Base-by-base conservation (phyloP, 1,140 invertebrate species). In the Mizuhopecten yessoensis region DNA sequence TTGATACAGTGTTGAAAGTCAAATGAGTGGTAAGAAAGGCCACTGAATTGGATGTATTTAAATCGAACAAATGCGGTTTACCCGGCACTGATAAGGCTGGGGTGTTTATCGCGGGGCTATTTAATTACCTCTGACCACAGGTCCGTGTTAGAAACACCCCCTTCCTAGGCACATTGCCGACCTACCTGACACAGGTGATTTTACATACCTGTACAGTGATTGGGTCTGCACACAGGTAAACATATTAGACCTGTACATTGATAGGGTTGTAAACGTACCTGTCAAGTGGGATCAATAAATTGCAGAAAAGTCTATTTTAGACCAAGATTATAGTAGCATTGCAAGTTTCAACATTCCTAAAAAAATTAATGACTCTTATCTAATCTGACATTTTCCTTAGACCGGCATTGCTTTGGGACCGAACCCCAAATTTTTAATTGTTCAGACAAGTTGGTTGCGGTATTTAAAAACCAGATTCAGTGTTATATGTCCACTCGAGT, bases 171-270 rank as follows among this genome's bases (percentile, higher is more conserved):
- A n/a, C n/a, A 9, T 45, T 45, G 42, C 11, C 29, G 23, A 75
- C n/a, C 57, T 75, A 75, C 57, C 57, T n/a, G 57, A 75, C 23
- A 75, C 57, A 75, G n/a, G 23, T 75, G 57, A 75, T 29, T 75
- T 49, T 13, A 39, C 36, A 5, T 45, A 45, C 42, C 23, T 75
- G 57, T 75, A 29, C 17, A 75, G 5, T 2, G 23, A 29, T 75
- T 13, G 57, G n/a, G 23, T 29, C 23, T n/a, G 29, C 42, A 45
- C 42, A 15, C 17, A 45, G 42, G 9, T 45, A 45, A 15, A 45
- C 17, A 45, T 1, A 15, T 17, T 29, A 75, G 23, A 75, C n/a
- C 29, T 39, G 13, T 39, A 7, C 13, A 39, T 39, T 7, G 57
- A 29, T 75, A 75, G 57, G 29, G 5, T 75, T 75, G 57, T 75